phyloP scores from a whole-genome alignment of 2,113 vertebrate species.

The Isichthys henryi region DNA sequence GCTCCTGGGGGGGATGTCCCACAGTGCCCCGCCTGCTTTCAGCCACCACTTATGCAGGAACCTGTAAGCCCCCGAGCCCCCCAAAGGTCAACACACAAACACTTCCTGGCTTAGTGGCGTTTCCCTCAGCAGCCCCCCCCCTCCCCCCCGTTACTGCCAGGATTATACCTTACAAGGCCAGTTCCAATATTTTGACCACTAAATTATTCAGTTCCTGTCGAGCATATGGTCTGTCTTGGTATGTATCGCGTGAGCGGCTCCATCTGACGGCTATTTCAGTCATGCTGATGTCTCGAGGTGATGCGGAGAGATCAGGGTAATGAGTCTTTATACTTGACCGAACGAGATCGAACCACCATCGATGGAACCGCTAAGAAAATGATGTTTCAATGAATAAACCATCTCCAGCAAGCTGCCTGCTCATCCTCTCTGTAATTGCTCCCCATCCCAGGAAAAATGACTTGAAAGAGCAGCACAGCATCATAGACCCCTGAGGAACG shows the following conservation, averaged over 20 bases:
- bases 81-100: background rate
- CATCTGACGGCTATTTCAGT: background rate
- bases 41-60: background rate
- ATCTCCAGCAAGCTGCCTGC: background rate
- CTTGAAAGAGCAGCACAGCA: background rate
- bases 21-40: background rate
- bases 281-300: background rate
- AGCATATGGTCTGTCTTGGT: background rate
- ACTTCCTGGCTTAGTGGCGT: background rate
- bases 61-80: background rate
- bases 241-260: background rate
- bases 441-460: background rate
- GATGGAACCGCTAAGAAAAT: background rate
- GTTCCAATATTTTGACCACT: conserved; percentile 1
- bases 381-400: conserved; percentile 13
- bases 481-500: background rate
- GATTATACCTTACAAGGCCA: conserved; percentile 2
- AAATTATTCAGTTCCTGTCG: conserved; percentile 11
- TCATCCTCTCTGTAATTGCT: background rate
- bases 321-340: background rate
- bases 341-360: background rate
- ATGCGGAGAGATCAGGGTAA: background rate
- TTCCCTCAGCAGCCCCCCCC: background rate
- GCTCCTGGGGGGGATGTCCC: background rate
- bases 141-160: background rate